Conservation (phyloP, 2,888 invertebrate species). For the Branchellion lobata region DNA sequence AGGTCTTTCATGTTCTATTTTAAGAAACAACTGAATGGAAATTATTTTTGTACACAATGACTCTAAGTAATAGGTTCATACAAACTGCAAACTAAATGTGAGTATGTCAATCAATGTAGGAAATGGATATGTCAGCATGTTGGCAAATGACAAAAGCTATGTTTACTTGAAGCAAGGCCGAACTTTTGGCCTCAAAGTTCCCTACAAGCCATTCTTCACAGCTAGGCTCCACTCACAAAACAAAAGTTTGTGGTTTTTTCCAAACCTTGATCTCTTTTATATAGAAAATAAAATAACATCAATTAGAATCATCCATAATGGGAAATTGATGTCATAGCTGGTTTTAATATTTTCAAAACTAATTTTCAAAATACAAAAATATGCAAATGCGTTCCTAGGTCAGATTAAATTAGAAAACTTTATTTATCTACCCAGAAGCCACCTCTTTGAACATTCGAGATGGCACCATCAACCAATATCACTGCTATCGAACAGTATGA, state of each 20-base stretch:
- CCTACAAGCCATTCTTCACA: background rate
- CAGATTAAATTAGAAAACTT: no score
- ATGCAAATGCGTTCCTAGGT: no score
- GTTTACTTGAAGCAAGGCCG: background rate
- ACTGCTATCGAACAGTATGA: background rate
- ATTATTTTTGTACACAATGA: no score
- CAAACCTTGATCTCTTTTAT: no score
- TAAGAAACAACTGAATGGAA: no score
- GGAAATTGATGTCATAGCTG: no score
- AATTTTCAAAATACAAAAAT: background rate
- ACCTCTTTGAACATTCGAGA: background rate
- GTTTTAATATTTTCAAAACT: background rate
- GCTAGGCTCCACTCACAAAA: background rate
- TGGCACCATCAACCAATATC: background rate
- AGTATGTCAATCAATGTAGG: background rate
- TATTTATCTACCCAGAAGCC: no score
- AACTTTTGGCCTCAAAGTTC: background rate
- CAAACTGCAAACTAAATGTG: background rate
- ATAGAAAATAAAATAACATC: no score
- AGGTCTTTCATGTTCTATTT: background rate
- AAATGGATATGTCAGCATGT: constrained; percentile 5
- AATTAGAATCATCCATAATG: no score
- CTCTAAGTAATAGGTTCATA: no score
- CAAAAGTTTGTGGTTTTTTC: no score
- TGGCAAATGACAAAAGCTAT: background rate